Base-by-base conservation (phyloP, 2,113 vertebrate genomes). In the Cromileptes altivelis region DNA sequence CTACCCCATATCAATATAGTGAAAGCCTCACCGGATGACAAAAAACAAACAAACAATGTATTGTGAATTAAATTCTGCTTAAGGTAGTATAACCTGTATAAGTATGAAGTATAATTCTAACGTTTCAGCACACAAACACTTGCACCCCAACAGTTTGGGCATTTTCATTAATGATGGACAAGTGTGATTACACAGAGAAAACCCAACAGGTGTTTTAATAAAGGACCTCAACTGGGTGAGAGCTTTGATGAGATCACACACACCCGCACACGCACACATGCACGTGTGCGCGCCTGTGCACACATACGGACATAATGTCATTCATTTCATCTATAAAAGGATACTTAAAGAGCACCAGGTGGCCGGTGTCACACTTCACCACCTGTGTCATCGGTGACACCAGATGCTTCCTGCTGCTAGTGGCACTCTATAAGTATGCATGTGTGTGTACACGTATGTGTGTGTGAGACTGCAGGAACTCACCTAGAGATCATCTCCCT, bases 131-230 rank as follows among this genome's bases (percentile, higher is more conserved):
- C 75, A 25, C 73, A 64, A 45, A 52, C 49, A 49, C 42, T 12
- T 23, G 8, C 0, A 56, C 45, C 33, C 33, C 6, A 7, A 10
- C 42, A 70, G 37, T 27, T 42, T 42, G 15, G 50, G 70, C 79
- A 49, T 21, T 73, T 33, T 69, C 2, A 7, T 52, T 33, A 1
- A 12, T 81, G 81, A 77, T 53, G 57, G 81, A 84, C 71, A 86
- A 75, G 87, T 57, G 80, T 64, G 75, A 85, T 71, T 52, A 14
- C 1, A 40, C 63, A 64, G 9, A 57, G 27, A 61, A 49, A 87
- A 82, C 13, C 80, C 75, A 84, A 56, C 88, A 91, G 86, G 85
- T 90, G 90, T 72, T 86, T 88, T 89, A 91, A 90, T 88, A 86
- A 90, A 75, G 63, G 78, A 42, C 3, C 84, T 80, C 91, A 63